Conservation (phyloP, 2,888 invertebrate species). For the Agrilus mali region DNA sequence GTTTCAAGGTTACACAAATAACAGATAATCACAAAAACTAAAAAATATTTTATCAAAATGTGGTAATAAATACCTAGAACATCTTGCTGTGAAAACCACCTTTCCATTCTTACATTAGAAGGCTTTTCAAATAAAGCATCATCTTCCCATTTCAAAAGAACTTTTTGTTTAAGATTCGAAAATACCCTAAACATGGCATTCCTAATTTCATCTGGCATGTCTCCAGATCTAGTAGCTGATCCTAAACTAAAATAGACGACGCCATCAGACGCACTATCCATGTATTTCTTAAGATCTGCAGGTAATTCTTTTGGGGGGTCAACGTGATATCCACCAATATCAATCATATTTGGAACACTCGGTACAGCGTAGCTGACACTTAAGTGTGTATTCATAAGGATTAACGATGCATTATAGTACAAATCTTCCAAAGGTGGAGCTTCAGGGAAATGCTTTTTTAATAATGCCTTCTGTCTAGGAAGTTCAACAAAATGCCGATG, state of each 20-base stretch:
- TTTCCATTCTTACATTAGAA: constrained; percentile 6
- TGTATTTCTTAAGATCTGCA: constrained; percentile 20
- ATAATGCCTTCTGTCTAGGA: constrained; percentile 9
- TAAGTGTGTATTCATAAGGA: constrained; percentile 13
- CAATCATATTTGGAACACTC: constrained; percentile 14
- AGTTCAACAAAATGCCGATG: constrained; percentile 3
- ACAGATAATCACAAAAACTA: not conserved
- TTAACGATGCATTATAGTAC: constrained; percentile 14
- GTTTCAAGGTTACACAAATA: too few relatives aligned
- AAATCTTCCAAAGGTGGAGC: constrained; percentile 11
- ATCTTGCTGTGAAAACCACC: constrained; percentile 11
- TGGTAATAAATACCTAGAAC: constrained; percentile 5
- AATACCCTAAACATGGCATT: constrained; percentile 23
- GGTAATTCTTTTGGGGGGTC: constrained; percentile 12
- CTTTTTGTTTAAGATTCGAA: constrained; percentile 23
- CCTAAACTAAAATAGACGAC: constrained; percentile 29
- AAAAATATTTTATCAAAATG: not conserved
- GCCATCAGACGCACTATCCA: constrained; percentile 24
- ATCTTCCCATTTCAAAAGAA: constrained; percentile 29
- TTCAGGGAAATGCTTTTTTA: constrained; percentile 12
- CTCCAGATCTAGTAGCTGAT: constrained; percentile 21
- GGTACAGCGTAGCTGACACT: constrained; percentile 10
- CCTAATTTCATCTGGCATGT: constrained; percentile 18
- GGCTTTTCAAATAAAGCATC: constrained; percentile 3
- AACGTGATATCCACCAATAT: constrained; percentile 16